Conservation (phyloP, 2,113 vertebrate genomes). For the Blennius ocellaris region DNA sequence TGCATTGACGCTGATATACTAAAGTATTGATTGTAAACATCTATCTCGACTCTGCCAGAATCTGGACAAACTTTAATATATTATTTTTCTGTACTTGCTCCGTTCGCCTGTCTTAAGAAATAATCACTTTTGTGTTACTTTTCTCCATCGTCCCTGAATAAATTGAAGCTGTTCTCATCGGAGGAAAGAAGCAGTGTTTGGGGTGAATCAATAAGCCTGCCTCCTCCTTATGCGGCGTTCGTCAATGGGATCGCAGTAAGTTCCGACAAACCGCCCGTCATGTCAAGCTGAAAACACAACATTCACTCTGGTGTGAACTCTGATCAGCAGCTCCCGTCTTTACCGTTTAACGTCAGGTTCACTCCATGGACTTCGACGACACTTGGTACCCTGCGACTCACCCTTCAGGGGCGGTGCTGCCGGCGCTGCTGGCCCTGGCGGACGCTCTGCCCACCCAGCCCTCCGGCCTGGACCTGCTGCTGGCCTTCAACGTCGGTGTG, state of each 20-base stretch:
- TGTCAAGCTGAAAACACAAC: neutral
- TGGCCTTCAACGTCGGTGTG: conserved; percentile 93
- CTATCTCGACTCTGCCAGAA: too few relatives aligned
- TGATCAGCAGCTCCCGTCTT: neutral
- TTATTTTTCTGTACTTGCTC: neutral
- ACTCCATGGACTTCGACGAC: conserved; percentile 98
- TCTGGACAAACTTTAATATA: too few relatives aligned
- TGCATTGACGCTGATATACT: neutral
- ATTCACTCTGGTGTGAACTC: neutral
- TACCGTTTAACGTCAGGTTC: conserved; percentile 80
- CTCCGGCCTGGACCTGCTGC: conserved; percentile 90
- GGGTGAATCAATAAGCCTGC: conserved; percentile 85
- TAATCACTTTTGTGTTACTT: neutral
- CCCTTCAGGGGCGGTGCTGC: conserved; percentile 91
- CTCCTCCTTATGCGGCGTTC: conserved; percentile 90
- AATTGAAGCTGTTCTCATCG: conserved; percentile 82
- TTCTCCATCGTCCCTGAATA: neutral
- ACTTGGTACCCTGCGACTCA: conserved; percentile 97
- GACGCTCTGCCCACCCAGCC: conserved; percentile 83
- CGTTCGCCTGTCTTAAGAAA: neutral
- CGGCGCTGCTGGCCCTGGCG: conserved; percentile 85
- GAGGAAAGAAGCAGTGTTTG: conserved; percentile 86
- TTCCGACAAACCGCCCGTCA: neutral
- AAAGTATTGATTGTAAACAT: neutral
- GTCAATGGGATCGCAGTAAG: conserved; percentile 94